Evolutionary conservation across 2,888 invertebrate genomes (phyloP), one percentile per base, ranked within the genome.

Genomic region (Tenthredo mesomela): DNA sequence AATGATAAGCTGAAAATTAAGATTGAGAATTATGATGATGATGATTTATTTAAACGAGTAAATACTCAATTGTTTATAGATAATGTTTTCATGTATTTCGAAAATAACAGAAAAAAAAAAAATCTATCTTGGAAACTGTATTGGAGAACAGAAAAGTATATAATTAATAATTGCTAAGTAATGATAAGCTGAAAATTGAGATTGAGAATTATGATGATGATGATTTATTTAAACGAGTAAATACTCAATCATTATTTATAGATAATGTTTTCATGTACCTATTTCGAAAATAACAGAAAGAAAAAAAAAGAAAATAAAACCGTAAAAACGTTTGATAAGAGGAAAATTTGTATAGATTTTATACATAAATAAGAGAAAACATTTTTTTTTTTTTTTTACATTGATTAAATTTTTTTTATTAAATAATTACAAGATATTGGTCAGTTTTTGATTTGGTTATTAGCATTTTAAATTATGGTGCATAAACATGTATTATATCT

Each of bases 401-500:
- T 80, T 61, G 61, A 58, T 80, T 37, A 12, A 80, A 61, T 58
- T 80, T 61, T 47, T 80, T 47, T 80, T 58, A 61, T 80, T 80
- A 80, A 80, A 80, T 80, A 80, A 80, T 80, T 80, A 80, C 80
- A 80, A 61, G 61, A 80, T 61, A 80, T 80, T 80, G 80, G 80
- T 80, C 80, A 58, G 61, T 80, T 80, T 80, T 61, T 58, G 80
- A 80, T 80, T 80, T 80, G 80, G 80, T 80, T 80, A 80, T 58
- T 40, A 80, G 80, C 80, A 61, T 80, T 80, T 61, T 61, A 77
- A 77, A 12, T 33, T 25, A 43, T 21, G n/a, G 18, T 54, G 50
- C 77, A 77, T 29, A 75, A 43, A 25, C 29, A 77, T 50, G 47
- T 54, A 25, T 29, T 2, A 29, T 73, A 43, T 73, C 73, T 43